A percentile compares a stretch with the other conserved stretches of the same genome.
These are phyloP conservation scores for Minunthozetes semirufus DNA, from an alignment of 2,888 invertebrate species.

Conservation along the genomic window DNA sequence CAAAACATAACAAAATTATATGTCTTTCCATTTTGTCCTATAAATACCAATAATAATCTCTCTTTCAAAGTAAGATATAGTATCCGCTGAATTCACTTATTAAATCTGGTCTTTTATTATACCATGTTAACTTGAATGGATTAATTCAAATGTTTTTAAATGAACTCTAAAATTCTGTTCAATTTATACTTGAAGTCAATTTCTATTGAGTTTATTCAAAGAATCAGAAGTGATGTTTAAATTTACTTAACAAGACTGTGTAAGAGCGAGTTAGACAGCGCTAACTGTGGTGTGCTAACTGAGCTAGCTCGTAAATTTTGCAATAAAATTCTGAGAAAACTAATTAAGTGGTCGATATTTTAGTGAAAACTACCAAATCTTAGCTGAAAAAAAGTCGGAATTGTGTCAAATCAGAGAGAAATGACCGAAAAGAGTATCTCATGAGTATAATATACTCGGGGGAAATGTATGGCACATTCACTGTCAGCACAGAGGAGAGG, in stretches of 20 bases:
- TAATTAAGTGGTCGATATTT: not conserved
- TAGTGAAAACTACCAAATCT: not conserved
- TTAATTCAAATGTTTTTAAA: too few relatives aligned
- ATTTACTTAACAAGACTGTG: too few relatives aligned
- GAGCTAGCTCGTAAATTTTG: too few relatives aligned
- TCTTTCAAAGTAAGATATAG: not conserved
- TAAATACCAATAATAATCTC: constrained; percentile 19
- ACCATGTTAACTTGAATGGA: too few relatives aligned
- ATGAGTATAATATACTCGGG: constrained; percentile 17
- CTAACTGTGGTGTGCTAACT: too few relatives aligned
- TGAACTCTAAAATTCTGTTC: too few relatives aligned
- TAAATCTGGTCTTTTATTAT: too few relatives aligned
- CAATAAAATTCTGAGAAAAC: too few relatives aligned
- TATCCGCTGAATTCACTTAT: not conserved
- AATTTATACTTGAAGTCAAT: too few relatives aligned
- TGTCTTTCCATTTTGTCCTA: constrained; percentile 2
- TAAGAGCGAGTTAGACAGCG: too few relatives aligned
- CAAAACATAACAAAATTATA: constrained; percentile 27
- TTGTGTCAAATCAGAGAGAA: constrained; percentile 8
- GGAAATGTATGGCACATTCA: constrained; percentile 14
- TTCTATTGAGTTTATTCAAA: too few relatives aligned
- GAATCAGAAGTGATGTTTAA: too few relatives aligned
- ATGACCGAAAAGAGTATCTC: not conserved
- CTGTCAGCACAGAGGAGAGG: not conserved
- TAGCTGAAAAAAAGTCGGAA: not conserved